Evolutionary conservation across 2,797 vertebrate genomes (phyloP).

Genomic region (Coluber constrictor): DNA sequence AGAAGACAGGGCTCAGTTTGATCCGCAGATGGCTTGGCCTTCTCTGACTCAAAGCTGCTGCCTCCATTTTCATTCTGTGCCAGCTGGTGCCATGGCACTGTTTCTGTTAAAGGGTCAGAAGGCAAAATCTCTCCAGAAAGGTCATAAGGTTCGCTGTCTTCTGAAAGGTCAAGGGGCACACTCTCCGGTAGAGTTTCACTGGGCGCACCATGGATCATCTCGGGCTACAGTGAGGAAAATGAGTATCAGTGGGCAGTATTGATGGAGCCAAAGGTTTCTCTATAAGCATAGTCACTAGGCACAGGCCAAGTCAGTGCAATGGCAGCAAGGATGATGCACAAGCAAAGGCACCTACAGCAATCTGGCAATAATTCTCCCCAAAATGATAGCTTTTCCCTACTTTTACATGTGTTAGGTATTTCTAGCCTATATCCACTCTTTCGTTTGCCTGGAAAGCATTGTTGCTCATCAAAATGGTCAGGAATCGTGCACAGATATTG

Average conservation of each 20-base stretch:
- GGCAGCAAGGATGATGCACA: conserved; percentile 33
- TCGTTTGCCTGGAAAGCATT: not conserved
- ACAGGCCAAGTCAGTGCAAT: not conserved
- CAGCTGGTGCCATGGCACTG: conserved; percentile 53
- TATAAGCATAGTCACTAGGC: conserved; percentile 2
- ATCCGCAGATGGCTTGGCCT: conserved; percentile 39
- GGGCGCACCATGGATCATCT: conserved; percentile 69
- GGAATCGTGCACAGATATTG: not conserved
- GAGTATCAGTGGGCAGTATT: conserved; percentile 56
- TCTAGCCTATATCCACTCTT: not conserved
- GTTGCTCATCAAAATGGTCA: not conserved
- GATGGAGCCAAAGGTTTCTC: conserved; percentile 41
- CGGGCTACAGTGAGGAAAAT: conserved; percentile 75
- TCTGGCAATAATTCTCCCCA: not conserved
- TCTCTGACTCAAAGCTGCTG: conserved; percentile 36
- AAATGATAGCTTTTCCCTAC: not conserved
- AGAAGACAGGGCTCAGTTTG: conserved; percentile 33
- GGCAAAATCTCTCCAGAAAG: conserved; percentile 58
- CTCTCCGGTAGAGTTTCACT: conserved; percentile 64
- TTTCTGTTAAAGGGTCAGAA: conserved; percentile 49
- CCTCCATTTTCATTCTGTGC: conserved; percentile 50
- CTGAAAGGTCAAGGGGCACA: conserved; percentile 59
- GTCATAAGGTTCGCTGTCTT: conserved; percentile 65
- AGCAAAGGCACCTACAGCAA: conserved; percentile 8
- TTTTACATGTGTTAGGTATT: not conserved